These are phyloP conservation scores for Imbricaverruca yamaguchii DNA, from an alignment of 2,888 invertebrate species.

Conservation along the genomic window DNA sequence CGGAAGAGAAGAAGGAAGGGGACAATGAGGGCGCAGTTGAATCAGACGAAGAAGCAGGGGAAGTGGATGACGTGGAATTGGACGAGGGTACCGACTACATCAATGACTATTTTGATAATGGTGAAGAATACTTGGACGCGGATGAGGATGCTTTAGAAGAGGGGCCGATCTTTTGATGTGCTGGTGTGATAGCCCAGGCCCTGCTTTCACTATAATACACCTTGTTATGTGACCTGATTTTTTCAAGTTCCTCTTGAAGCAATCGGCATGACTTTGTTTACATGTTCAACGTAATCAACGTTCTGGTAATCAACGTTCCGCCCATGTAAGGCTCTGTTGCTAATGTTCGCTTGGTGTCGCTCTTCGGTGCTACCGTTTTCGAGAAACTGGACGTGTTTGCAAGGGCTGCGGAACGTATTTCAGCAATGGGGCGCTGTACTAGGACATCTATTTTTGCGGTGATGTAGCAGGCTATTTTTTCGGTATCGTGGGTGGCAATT, in stretches of 20 bases:
- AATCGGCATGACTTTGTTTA: neutral
- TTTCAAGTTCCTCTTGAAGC: neutral
- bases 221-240: neutral
- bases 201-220: neutral
- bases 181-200: neutral
- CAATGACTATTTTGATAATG: conserved; percentile 80
- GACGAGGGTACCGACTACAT: conserved; percentile 83
- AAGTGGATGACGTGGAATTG: conserved; percentile 63
- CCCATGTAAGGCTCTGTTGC: neutral
- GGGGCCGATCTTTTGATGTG: conserved; percentile 31
- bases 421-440: too few relatives aligned
- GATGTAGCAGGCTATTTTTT: too few relatives aligned
- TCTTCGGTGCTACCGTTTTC: too few relatives aligned
- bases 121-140: conserved; percentile 70
- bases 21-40: conserved; percentile 50
- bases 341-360: neutral
- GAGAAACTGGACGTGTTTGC: too few relatives aligned
- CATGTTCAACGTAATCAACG: neutral
- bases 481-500: too few relatives aligned
- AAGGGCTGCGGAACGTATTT: too few relatives aligned
- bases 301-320: neutral
- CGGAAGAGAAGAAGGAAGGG: conserved; percentile 38
- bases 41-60: conserved; percentile 52
- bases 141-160: conserved; percentile 56
- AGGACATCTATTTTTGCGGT: too few relatives aligned